A percentile compares a stretch with the other conserved stretches of the same genome.
phyloP scores from a whole-genome alignment of 2,888 invertebrate genomes.

The Protula sp. region DNA sequence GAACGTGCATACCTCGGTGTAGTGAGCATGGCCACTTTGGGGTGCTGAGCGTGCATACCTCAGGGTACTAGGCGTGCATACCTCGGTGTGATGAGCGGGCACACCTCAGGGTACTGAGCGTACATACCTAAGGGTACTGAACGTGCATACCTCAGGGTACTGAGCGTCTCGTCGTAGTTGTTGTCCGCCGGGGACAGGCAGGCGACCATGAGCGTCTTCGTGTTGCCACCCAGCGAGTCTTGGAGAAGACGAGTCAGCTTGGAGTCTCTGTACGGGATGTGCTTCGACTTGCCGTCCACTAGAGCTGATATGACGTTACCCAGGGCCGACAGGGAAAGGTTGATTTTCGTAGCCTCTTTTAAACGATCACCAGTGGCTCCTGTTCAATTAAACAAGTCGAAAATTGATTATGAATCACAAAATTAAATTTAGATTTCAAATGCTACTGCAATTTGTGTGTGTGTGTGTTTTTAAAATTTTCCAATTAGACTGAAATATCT shows the following conservation, averaged over 20 bases:
- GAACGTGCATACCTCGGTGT: too few relatives aligned
- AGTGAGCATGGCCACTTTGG: too few relatives aligned
- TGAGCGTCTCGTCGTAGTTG: slow-evolving; percentile 78
- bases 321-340: slow-evolving; percentile 77
- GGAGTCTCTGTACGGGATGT: slow-evolving; percentile 76
- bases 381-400: too few relatives aligned
- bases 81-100: too few relatives aligned
- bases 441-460: too few relatives aligned
- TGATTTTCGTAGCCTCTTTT: slow-evolving; percentile 85
- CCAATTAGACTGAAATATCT: too few relatives aligned
- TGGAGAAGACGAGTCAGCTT: slow-evolving; percentile 66
- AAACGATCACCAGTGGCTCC: slow-evolving; percentile 80
- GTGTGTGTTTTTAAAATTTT: too few relatives aligned
- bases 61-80: too few relatives aligned
- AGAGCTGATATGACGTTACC: slow-evolving; percentile 85
- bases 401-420: neutral
- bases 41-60: too few relatives aligned
- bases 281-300: slow-evolving; percentile 74
- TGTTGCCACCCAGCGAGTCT: slow-evolving; percentile 66
- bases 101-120: too few relatives aligned
- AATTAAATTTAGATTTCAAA: too few relatives aligned
- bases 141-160: slow-evolving; percentile 61
- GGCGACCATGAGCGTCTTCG: slow-evolving; percentile 82
- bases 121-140: too few relatives aligned
- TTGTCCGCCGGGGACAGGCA: slow-evolving; percentile 76